Conservation (phyloP, 2,113 vertebrate species). For the Burhinus oedicnemus region DNA sequence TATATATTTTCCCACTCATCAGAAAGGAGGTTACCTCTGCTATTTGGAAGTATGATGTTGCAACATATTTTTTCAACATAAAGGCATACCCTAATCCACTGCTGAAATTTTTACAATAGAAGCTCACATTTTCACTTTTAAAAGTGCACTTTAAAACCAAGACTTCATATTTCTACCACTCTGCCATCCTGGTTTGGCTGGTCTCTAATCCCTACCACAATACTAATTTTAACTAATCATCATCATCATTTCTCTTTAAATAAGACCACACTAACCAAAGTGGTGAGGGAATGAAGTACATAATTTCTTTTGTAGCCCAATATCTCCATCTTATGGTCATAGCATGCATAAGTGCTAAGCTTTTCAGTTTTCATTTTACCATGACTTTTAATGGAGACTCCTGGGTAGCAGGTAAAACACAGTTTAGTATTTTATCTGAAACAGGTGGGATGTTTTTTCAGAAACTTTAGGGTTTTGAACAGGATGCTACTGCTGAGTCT, state of each 20-base stretch:
- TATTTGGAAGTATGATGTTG: neutral
- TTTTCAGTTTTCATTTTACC: neutral
- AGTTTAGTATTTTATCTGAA: neutral
- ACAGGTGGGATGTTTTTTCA: neutral
- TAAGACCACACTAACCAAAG: neutral
- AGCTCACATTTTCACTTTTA: neutral
- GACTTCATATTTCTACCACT: neutral
- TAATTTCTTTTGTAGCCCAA: constrained; percentile 65
- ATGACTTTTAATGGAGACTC: neutral
- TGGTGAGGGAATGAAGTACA: neutral
- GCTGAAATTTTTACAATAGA: neutral
- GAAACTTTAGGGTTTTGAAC: neutral
- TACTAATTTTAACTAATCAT: constrained; percentile 11
- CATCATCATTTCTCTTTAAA: neutral
- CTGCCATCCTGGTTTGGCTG: neutral
- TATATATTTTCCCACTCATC: neutral
- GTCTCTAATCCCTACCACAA: constrained; percentile 7
- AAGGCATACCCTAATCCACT: neutral
- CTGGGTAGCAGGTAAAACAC: neutral
- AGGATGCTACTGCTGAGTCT: neutral
- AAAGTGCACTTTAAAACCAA: neutral
- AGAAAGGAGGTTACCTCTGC: neutral
- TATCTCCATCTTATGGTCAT: constrained; percentile 72
- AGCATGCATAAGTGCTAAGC: neutral
- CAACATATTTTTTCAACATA: neutral